Conservation (phyloP, 2,113 vertebrate genomes). For the Alethe castanea region DNA sequence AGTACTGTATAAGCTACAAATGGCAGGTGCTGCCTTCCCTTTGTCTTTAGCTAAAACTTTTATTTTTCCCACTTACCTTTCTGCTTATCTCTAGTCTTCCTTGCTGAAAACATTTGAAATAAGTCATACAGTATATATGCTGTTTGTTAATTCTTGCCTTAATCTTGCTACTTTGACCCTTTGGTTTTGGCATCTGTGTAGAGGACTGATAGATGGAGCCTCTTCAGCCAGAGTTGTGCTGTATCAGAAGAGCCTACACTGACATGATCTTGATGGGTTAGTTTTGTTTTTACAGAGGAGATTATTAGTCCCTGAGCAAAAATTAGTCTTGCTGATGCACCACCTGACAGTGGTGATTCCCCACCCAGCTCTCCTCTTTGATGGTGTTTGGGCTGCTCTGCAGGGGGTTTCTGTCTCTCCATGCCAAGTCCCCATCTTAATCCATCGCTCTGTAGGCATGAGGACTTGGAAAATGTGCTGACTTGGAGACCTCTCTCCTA, state of each 20-base stretch:
- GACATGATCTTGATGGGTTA: background rate
- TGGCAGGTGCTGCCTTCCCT: background rate
- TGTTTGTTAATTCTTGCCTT: background rate
- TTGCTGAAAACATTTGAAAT: background rate
- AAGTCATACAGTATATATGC: background rate
- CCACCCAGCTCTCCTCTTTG: background rate
- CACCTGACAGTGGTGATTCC: background rate
- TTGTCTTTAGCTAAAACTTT: background rate
- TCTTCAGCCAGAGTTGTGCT: background rate
- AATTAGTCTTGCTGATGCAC: background rate
- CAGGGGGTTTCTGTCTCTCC: background rate
- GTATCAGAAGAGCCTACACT: background rate
- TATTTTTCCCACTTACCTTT: background rate
- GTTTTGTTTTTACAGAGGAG: background rate
- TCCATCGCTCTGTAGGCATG: accelerated
- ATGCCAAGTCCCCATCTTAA: background rate
- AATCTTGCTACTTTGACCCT: background rate
- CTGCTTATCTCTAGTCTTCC: background rate
- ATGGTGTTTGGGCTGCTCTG: background rate
- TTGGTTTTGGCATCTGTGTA: background rate
- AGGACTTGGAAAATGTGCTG: background rate
- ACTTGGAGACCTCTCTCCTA: background rate
- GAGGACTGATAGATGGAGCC: background rate
- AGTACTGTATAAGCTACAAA: background rate
- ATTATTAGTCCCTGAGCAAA: background rate